Base-by-base conservation (phyloP, 1,140 invertebrate genomes). In the Apis cerana region DNA sequence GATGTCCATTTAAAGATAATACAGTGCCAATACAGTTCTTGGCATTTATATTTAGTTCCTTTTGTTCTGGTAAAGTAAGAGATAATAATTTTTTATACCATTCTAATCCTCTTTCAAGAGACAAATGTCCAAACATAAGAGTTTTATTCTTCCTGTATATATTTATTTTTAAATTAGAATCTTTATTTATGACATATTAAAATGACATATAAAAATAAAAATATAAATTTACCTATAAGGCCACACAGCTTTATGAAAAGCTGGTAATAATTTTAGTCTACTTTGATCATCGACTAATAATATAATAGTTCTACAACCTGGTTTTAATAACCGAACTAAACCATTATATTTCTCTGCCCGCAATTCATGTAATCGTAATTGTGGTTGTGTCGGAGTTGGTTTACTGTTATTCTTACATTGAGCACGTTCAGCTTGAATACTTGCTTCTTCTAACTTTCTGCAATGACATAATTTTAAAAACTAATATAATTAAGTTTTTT, bases 1-100 rank as follows among this genome's bases (percentile, higher is more conserved):
- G 95, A 93, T 98, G 97, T 9, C 99, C 99, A 94, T 99, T 99
- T 58, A 99, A 94, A 2, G 98, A 97, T 33, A 99, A 94, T 54
- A 99, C 99, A 33, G 99, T 99, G 11, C 99, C 99, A 56, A 99
- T 97, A 94, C 98, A 99, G 95, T 99, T 99, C 89, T 98, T 96
- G 7, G 98, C 97, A 95, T 99, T 99, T 59, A 99, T 99, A 85
- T 97, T 96, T 75, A 99, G 94, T 87, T 98, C 96, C 76, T 96
- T 95, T 67, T 96, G 96, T 93, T 98, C 97, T 33, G 97, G 96
- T 68, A 99, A 95, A 75, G 97, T 97, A 85, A 98, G 95, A 83
- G 97, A 96, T 64, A 99, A 94, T 50, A 99, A 94, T 89, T 98
- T 96, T 65, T 97, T 96, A 94, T 99, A 99, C 99, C 99, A 99